These are phyloP conservation scores for Holotrichia oblita DNA, from an alignment of 1,140 invertebrate genomes.

Conservation along the genomic window DNA sequence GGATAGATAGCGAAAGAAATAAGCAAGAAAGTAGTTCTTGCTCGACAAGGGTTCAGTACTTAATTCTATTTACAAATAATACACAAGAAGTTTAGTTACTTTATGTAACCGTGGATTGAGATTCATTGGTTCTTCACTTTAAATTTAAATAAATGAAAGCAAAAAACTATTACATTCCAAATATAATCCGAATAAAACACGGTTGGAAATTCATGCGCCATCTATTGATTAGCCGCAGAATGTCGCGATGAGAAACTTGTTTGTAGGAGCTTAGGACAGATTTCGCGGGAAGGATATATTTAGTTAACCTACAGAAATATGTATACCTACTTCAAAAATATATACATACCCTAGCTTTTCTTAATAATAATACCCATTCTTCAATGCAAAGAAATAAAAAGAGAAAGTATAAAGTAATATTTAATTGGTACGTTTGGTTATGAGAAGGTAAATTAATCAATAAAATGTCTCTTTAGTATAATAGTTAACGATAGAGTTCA, in stretches of 20 bases:
- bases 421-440: not conserved
- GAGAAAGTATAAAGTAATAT: not conserved
- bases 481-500: not conserved
- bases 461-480: not conserved
- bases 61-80: no score
- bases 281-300: not conserved
- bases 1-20: no score
- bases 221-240: not conserved
- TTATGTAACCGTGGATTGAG: no score
- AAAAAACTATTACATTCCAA: no score
- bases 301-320: not conserved
- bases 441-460: not conserved
- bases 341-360: no score
- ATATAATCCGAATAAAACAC: not conserved
- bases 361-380: no score
- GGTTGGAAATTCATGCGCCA: not conserved
- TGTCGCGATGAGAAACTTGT: not conserved
- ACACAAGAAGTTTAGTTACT: no score
- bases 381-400: not conserved
- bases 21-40: no score
- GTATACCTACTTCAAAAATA: not conserved
- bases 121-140: no score
- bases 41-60: no score
- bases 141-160: no score
- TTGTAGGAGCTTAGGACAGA: not conserved